Evolutionary conservation across 2,113 vertebrate species (phyloP).

Genomic region (Opisthocomus hoazin): DNA sequence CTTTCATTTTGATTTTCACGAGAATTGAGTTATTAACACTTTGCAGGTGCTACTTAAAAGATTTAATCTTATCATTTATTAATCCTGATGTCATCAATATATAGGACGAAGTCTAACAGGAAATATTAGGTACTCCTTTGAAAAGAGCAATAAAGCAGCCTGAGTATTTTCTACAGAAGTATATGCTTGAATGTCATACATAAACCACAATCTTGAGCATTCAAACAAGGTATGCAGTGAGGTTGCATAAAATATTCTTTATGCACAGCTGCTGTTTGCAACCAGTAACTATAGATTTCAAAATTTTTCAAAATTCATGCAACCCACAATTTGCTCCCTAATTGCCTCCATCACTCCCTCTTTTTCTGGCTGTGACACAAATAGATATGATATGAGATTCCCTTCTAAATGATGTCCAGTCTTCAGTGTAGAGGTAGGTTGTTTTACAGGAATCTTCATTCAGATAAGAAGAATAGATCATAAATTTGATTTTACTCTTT

Average conservation of each 20-base stretch:
- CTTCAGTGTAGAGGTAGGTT: neutral
- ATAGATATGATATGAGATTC: neutral
- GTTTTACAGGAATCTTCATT: neutral
- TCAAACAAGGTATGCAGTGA: neutral
- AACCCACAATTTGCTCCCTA: neutral
- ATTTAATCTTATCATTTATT: neutral
- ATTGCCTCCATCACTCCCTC: neutral
- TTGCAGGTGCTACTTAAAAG: neutral
- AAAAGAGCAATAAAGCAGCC: neutral
- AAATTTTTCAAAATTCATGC: neutral
- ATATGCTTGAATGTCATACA: neutral
- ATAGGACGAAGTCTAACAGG: neutral
- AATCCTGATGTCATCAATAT: neutral
- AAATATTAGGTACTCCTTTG: neutral
- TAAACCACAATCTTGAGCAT: neutral
- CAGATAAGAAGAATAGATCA: neutral
- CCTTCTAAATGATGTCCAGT: neutral
- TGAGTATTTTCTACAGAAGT: neutral
- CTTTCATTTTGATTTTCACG: neutral
- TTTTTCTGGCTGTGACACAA: neutral
- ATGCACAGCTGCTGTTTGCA: neutral
- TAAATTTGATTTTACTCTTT: neutral
- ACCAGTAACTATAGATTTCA: neutral
- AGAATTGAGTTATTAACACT: neutral
- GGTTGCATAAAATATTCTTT: neutral